Evolutionary conservation across 2,797 vertebrate genomes (phyloP).

Genomic region (Pseudocheirus occidentalis): DNA sequence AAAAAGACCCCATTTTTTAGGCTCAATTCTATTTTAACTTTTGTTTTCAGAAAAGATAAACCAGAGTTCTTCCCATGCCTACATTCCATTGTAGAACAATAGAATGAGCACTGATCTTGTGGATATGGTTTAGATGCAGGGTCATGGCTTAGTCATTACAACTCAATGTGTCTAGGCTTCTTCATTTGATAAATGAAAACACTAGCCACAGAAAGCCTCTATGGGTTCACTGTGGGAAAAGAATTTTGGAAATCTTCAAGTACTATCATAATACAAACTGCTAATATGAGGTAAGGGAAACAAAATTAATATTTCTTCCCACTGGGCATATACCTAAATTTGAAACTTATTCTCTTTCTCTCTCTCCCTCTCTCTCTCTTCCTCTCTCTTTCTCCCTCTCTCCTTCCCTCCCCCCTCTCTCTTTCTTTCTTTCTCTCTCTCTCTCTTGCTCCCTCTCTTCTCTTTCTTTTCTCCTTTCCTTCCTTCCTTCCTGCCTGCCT

Average conservation of each 20-base stretch:
- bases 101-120: neutral
- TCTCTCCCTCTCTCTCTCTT: neutral
- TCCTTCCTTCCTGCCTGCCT: neutral
- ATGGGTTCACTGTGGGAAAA: neutral
- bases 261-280: neutral
- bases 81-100: neutral
- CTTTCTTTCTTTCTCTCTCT: neutral
- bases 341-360: neutral
- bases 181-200: neutral
- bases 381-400: accelerated
- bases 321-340: neutral
- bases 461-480: neutral
- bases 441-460: neutral
- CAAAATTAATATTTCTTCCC: neutral
- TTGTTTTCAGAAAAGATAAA: neutral
- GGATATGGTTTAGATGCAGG: neutral
- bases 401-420: no score
- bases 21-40: neutral
- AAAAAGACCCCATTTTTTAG: neutral
- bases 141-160: neutral
- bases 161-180: neutral
- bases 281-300: neutral
- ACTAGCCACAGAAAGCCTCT: neutral
- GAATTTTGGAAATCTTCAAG: neutral
- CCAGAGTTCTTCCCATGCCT: neutral